Conservation (phyloP, 2,888 invertebrate species). For the Drosophila nr. perissopoda region DNA sequence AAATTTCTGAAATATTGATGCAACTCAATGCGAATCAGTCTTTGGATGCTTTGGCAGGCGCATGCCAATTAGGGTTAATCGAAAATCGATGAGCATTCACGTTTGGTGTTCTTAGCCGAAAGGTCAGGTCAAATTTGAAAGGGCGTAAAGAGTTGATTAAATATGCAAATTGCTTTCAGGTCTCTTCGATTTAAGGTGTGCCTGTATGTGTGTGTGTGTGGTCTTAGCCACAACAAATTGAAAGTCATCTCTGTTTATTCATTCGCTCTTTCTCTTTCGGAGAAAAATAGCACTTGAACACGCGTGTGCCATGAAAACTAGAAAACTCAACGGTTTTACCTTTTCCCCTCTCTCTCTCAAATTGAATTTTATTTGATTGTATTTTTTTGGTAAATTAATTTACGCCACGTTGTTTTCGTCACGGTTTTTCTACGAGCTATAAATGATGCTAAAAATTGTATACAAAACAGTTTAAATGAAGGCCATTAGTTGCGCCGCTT, state of each 20-base stretch:
- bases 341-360: not conserved
- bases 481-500: slow-evolving; percentile 50
- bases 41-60: slow-evolving; percentile 6
- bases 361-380: slow-evolving; percentile 34
- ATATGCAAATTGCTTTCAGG: slow-evolving; percentile 52
- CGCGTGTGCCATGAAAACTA: slow-evolving; percentile 16
- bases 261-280: not conserved
- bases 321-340: slow-evolving; percentile 8
- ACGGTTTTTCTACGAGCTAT: slow-evolving; percentile 60
- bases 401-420: slow-evolving; percentile 51
- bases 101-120: slow-evolving; percentile 7
- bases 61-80: slow-evolving; percentile 67
- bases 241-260: slow-evolving; percentile 68
- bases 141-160: slow-evolving; percentile 41
- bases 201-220: slow-evolving; percentile 37
- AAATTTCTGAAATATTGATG: slow-evolving; percentile 19
- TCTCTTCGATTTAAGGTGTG: slow-evolving; percentile 38
- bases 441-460: slow-evolving; percentile 57
- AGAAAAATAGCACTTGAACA: slow-evolving; percentile 37
- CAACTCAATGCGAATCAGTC: slow-evolving; percentile 6
- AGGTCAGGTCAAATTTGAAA: slow-evolving; percentile 38
- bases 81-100: slow-evolving; percentile 48
- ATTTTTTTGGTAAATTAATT: slow-evolving; percentile 61
- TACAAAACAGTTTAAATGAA: slow-evolving; percentile 39
- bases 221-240: slow-evolving; percentile 20